Evolutionary conservation across 2,888 invertebrate genomes (phyloP), one percentile per base, ranked within the genome.

Genomic region (Eucriotettix oculatus): DNA sequence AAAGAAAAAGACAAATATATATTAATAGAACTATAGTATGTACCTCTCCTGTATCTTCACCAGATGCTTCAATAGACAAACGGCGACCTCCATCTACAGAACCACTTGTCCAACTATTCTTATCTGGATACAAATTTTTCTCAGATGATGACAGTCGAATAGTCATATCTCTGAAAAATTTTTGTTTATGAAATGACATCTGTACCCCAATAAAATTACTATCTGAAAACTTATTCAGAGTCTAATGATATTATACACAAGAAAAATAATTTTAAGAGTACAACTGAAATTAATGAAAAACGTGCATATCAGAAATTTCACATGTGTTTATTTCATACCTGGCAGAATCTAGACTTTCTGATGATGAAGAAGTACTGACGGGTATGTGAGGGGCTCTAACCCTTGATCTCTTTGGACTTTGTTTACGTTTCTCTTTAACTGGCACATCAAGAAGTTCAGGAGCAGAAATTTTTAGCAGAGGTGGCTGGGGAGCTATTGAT

Each of bases 311-410:
- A 56, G n/a, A 48, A 54, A 29, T 40, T 59, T 41, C 55, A 56
- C 16, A 40, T 29, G 5, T 17, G 16, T 16, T 16, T 14, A 29
- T 29, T 52, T 10, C 65, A 64, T 77, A 78, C 67, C 74, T 74
- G 17, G 76, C 72, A 14, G 80, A 79, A 60, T 74, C 75, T 44
- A 82, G 70, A 68, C 81, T 82, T 66, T 82, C 82, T 3, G 81
- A 79, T 54, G 81, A 81, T 2, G 81, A 81, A 10, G 81, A 80
- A 57, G 80, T 79, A 64, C 78, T 80, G 54, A 79, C 72, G 29
- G 77, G 74, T 64, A 78, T 78, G 59, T 78, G 76, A 40, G 48
- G 48, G 53, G 78, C 76, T 53, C 78, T 71, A 10, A 76, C 72
- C 63, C 82, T 72, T 14, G 60, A 54, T 60, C 82, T 72, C 68